Evolutionary conservation across 2,888 invertebrate species (phyloP).

Genomic region (Agriopis marginaria): DNA sequence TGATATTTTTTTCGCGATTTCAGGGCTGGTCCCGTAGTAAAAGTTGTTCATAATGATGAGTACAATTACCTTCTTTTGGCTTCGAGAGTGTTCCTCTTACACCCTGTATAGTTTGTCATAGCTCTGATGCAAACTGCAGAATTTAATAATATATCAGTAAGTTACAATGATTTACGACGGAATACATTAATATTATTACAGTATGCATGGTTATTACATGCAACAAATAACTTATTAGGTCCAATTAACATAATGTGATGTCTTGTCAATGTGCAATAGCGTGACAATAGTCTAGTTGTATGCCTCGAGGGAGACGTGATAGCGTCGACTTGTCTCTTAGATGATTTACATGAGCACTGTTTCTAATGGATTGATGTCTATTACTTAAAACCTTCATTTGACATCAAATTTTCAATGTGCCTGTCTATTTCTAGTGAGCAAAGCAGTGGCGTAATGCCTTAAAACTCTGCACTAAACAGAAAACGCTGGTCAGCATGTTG

Average conservation of each 20-base stretch:
- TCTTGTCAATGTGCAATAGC: slow-evolving; percentile 22
- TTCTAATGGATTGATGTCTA: slow-evolving; percentile 40
- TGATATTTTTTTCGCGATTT: too few relatives aligned
- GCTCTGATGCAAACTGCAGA: neutral
- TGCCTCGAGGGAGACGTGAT: slow-evolving; percentile 29
- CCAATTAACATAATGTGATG: slow-evolving; percentile 2
- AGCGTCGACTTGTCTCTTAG: slow-evolving; percentile 27
- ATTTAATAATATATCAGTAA: neutral
- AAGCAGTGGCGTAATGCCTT: neutral
- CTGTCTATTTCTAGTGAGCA: neutral
- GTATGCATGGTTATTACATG: neutral
- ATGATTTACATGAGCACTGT: slow-evolving; percentile 9
- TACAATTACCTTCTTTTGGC: too few relatives aligned
- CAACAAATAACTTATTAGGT: neutral
- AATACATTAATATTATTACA: neutral
- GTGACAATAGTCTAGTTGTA: slow-evolving; percentile 31
- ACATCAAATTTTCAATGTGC: neutral
- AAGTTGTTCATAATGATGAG: too few relatives aligned
- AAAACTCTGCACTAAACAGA: too few relatives aligned
- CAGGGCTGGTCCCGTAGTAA: too few relatives aligned
- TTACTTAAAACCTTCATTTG: slow-evolving; percentile 1
- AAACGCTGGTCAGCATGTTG: too few relatives aligned
- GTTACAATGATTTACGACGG: neutral
- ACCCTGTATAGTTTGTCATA: too few relatives aligned
- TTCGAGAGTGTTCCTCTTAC: too few relatives aligned